phyloP scores from a whole-genome alignment of 1,140 invertebrate species.

The Bilobella aurantiaca region DNA sequence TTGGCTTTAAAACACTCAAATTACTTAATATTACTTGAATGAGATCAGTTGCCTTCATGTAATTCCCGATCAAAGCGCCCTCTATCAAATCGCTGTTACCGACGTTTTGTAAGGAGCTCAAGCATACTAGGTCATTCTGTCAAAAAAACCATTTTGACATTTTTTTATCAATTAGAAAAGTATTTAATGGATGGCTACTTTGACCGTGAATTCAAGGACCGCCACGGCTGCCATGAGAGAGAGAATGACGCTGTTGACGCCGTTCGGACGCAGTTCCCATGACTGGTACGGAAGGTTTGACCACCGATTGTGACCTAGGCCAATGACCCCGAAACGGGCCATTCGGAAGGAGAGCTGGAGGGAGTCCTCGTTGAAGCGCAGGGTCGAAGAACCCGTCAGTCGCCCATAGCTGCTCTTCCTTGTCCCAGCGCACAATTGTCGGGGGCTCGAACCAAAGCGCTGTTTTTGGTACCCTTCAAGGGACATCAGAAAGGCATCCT shows the following conservation, averaged over 20 bases:
- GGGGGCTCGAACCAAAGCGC: constrained; percentile 76
- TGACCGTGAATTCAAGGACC: constrained; percentile 55
- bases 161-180: not conserved
- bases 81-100: constrained; percentile 45
- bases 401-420: constrained; percentile 51
- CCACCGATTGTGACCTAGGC: constrained; percentile 59
- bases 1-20: not conserved
- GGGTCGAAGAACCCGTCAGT: constrained; percentile 65
- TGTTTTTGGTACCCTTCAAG: constrained; percentile 53
- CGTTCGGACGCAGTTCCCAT: constrained; percentile 67
- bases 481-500: not conserved
- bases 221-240: constrained; percentile 57
- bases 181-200: constrained; percentile 37
- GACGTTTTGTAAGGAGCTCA: constrained; percentile 50
- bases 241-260: constrained; percentile 47
- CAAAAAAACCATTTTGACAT: constrained; percentile 10
- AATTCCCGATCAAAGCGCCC: constrained; percentile 45
- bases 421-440: constrained; percentile 64
- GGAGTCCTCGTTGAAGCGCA: constrained; percentile 73
- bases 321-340: constrained; percentile 61
- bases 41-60: constrained; percentile 45
- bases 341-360: constrained; percentile 52
- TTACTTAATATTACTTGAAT: constrained; percentile 42
- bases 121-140: constrained; percentile 46
- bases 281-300: constrained; percentile 72